Conservation (phyloP, 1,140 invertebrate species). For the Reticulitermes speratus region DNA sequence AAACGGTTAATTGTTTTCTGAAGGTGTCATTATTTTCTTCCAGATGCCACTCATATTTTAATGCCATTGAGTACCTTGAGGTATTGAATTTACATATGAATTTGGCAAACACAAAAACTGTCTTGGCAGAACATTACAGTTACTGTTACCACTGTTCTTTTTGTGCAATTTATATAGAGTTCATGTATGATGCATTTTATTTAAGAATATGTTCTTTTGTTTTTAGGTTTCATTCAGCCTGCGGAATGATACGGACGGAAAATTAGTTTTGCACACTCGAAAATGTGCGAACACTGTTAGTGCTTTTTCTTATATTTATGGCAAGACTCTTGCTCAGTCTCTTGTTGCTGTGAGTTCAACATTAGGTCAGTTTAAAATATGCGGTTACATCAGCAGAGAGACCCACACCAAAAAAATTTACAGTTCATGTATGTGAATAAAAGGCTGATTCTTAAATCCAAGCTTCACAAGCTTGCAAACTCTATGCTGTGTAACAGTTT, state of each 20-base stretch:
- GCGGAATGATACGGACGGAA: conserved; percentile 57
- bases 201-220: neutral
- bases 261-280: conserved; percentile 55
- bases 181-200: neutral
- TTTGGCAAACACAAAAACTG: no score
- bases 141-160: no score
- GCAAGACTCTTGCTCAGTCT: conserved; percentile 46
- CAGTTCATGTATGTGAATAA: conserved; percentile 67
- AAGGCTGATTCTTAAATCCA: conserved; percentile 53
- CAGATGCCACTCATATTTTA: no score
- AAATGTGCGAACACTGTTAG: conserved; percentile 53
- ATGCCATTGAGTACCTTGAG: no score
- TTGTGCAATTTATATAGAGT: no score
- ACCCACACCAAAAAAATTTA: conserved; percentile 48
- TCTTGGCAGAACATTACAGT: no score
- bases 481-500: conserved; percentile 45
- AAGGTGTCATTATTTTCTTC: no score
- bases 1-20: no score
- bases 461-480: conserved; percentile 55
- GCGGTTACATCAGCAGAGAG: conserved; percentile 55
- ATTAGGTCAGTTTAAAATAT: conserved; percentile 53
- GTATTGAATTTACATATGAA: no score
- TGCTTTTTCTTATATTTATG: conserved; percentile 55
- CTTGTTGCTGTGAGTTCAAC: conserved; percentile 52
- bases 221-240: conserved; percentile 55